phyloP scores from a whole-genome alignment of 2,797 vertebrate genomes.

The Hozukius guyotensis region DNA sequence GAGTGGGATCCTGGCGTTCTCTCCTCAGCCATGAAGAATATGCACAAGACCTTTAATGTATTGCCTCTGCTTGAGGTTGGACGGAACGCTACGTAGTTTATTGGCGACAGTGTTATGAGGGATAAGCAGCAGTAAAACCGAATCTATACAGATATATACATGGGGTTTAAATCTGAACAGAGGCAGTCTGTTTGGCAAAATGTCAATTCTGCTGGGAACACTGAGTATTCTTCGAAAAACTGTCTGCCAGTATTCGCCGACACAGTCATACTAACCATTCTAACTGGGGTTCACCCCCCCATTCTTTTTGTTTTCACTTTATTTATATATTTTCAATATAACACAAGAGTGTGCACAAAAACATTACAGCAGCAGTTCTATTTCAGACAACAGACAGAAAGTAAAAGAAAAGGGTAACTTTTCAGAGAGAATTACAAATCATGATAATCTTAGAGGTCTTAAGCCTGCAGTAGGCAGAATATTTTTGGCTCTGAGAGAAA shows the following conservation, averaged over 20 bases:
- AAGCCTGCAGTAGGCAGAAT: background rate
- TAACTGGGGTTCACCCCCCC: background rate
- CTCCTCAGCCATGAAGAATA: slow-evolving; percentile 37
- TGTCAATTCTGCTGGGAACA: background rate
- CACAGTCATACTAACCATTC: background rate
- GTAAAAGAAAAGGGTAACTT: too few relatives aligned
- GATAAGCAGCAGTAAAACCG: slow-evolving; percentile 32
- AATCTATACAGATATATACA: slow-evolving; percentile 27
- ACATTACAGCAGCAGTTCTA: background rate
- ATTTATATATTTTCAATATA: background rate
- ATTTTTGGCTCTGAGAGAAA: background rate
- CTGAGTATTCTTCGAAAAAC: background rate
- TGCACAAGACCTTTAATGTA: slow-evolving; percentile 52
- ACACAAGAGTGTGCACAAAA: background rate
- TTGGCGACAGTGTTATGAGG: slow-evolving; percentile 19
- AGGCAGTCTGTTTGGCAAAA: background rate
- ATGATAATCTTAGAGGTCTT: background rate
- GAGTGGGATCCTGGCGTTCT: slow-evolving; percentile 4
- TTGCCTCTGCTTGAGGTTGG: slow-evolving; percentile 15
- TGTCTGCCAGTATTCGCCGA: background rate
- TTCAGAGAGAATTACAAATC: background rate
- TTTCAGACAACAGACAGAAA: background rate
- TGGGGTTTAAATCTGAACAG: slow-evolving; percentile 14
- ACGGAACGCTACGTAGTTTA: slow-evolving; percentile 32
- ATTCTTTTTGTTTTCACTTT: background rate